Conservation (phyloP, 2,888 invertebrate genomes). For the Lordiphosa fenestrarum region DNA sequence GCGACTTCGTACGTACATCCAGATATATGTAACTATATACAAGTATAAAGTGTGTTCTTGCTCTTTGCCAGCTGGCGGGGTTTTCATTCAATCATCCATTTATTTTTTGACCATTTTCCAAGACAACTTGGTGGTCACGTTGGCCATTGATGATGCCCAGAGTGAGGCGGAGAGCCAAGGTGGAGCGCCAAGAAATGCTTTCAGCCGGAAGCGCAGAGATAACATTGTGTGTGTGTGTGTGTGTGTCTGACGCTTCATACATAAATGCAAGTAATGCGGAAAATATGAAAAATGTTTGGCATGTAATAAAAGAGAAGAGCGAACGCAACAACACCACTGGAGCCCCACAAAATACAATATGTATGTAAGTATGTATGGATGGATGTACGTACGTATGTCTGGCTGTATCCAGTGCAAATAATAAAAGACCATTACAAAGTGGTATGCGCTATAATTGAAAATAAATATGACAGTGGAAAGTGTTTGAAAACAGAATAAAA, state of each 20-base stretch:
- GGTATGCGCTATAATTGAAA: conserved; percentile 64
- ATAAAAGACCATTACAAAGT: conserved; percentile 55
- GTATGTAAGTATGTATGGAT: conserved; percentile 28
- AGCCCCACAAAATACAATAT: conserved; percentile 24
- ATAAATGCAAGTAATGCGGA: conserved; percentile 72
- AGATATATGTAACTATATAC: neutral
- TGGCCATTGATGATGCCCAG: conserved; percentile 55
- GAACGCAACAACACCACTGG: conserved; percentile 25
- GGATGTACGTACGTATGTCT: conserved; percentile 31
- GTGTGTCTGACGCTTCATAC: conserved; percentile 55
- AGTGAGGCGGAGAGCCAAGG: conserved; percentile 5
- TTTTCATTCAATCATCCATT: conserved; percentile 74
- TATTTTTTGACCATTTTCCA: conserved; percentile 71
- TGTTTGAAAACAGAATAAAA: conserved; percentile 10
- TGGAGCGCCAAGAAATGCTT: conserved; percentile 66
- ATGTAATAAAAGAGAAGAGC: conserved; percentile 51
- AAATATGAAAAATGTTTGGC: conserved; percentile 70
- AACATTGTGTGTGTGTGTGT: conserved; percentile 56
- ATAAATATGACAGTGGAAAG: conserved; percentile 56
- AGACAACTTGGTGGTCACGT: conserved; percentile 74
- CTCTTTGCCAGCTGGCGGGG: conserved; percentile 69
- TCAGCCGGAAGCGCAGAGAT: conserved; percentile 77
- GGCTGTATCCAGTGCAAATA: conserved; percentile 55
- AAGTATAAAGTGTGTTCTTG: conserved; percentile 16
- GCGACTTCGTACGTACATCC: conserved; percentile 18